Evolutionary conservation across 2,888 invertebrate genomes (phyloP), one percentile per base, ranked within the genome.

Genomic region (Formica aserva): DNA sequence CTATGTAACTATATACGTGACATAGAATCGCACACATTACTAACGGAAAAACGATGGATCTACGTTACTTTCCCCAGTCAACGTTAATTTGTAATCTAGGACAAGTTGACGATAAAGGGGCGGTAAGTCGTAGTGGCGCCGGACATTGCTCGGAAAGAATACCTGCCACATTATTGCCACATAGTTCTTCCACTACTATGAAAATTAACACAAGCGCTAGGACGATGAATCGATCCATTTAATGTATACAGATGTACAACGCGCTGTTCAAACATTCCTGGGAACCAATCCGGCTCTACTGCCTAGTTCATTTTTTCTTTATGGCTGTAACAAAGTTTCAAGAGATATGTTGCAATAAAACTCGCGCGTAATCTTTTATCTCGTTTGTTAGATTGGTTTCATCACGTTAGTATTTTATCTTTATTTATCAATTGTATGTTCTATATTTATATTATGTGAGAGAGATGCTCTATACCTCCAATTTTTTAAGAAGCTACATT

Each of bases 191-290:
- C 35, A 22, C 45, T 15, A 13, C 71, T 45, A 32, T 32, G 32
- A 66, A 85, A 84, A 87, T 87, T 86, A 84, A 77, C 78, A 35
- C 78, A 38, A 57, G 18, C 60, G 22, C 45, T 41, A 13, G 72
- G 65, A 75, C 80, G 66, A 87, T 8, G 52, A 52, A 52, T 85
- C 82, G 83, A 82, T 76, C 52, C 85, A 77, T 78, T 85, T 88
- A 78, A 84, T 83, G n/a, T 52, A 52, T 52, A 77, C 67, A 85
- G 69, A 76, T 67, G 41, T 67, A 69, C 32, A 52, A 67, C 32
- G 71, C 78, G 69, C 41, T 75, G 74, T 75, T 82, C 15, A 78
- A 78, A 80, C 74, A 80, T 75, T 80, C 75, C 26, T 60, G 32
- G 13, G 75, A 80, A 75, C 32, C 74, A 75, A 80, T 74, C 45